phyloP scores from a whole-genome alignment of 2,113 vertebrate genomes.

The Lagenorhynchus albirostris region DNA sequence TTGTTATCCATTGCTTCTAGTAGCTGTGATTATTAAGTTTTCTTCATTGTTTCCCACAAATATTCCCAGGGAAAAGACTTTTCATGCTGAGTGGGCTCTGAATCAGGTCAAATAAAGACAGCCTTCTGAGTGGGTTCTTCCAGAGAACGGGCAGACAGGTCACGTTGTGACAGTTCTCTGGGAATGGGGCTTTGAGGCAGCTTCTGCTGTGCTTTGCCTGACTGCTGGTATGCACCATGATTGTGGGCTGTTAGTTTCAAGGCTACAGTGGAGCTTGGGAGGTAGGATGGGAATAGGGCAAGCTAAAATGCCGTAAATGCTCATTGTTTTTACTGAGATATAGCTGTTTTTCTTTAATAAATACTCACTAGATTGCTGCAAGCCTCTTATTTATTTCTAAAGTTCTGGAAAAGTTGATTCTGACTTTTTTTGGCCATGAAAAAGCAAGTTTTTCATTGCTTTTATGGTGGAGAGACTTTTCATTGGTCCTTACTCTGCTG shows the following conservation, averaged over 20 bases:
- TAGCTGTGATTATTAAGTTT: background rate
- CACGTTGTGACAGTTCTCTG: too few species aligned
- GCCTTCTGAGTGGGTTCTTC: too few species aligned
- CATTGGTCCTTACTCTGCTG: too few species aligned
- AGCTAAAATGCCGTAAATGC: too few species aligned
- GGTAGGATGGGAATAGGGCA: background rate
- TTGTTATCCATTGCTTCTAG: background rate
- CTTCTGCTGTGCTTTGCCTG: background rate
- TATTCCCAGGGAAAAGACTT: background rate
- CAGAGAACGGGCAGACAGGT: too few species aligned
- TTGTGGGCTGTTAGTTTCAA: background rate
- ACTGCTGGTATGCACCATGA: background rate
- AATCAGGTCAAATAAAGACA: too few species aligned
- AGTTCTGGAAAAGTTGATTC: too few species aligned
- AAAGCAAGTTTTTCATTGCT: too few species aligned
- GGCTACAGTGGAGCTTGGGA: background rate
- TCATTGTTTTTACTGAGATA: background rate
- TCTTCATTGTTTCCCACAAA: background rate
- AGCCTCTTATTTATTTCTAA: background rate
- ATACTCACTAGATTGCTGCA: background rate
- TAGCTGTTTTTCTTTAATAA: background rate
- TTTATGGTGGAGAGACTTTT: too few species aligned
- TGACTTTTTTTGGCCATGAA: too few species aligned
- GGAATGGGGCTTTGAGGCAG: background rate
- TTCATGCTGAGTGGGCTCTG: too few species aligned